phyloP scores from a whole-genome alignment of 2,113 vertebrate genomes.

The Python bivittatus region DNA sequence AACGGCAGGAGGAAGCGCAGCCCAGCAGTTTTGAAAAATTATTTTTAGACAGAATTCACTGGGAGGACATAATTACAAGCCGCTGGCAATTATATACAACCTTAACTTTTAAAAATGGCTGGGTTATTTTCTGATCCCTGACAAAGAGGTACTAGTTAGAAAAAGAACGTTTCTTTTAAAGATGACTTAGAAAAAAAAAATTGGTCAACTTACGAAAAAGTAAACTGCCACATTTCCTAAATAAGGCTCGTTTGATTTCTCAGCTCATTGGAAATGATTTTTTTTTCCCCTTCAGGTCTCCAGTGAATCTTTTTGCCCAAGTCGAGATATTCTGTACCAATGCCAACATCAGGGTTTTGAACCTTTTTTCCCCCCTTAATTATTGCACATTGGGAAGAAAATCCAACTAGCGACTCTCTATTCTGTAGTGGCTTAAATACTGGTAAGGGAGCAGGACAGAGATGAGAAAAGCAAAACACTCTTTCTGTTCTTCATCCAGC shows the following conservation, averaged over 20 bases:
- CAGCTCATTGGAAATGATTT: constrained; percentile 5
- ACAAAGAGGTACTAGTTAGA: constrained; percentile 31
- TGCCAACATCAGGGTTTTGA: background rate
- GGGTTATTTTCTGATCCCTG: constrained; percentile 11
- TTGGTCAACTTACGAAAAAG: constrained; percentile 28
- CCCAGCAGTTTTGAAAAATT: background rate
- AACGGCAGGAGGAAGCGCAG: background rate
- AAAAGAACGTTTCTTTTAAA: constrained; percentile 23
- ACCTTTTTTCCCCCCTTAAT: constrained; percentile 44
- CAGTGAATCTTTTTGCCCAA: constrained; percentile 14
- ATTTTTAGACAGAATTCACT: background rate
- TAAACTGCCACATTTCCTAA: constrained; percentile 43
- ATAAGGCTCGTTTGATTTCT: constrained; percentile 54
- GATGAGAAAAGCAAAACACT: background rate
- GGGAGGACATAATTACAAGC: constrained; percentile 13
- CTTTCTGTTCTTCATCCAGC: no score
- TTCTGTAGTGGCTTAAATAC: background rate
- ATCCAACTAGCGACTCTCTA: background rate
- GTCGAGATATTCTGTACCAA: background rate
- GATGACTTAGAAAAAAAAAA: constrained; percentile 39
- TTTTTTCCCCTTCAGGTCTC: background rate
- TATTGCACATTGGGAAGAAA: constrained; percentile 65
- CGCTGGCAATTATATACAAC: constrained; percentile 23
- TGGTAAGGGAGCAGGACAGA: background rate
- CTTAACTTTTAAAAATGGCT: constrained; percentile 15